Evolutionary conservation across 1,140 invertebrate genomes (phyloP), one percentile per base, ranked within the genome.

Genomic region (Micrasema minimum): DNA sequence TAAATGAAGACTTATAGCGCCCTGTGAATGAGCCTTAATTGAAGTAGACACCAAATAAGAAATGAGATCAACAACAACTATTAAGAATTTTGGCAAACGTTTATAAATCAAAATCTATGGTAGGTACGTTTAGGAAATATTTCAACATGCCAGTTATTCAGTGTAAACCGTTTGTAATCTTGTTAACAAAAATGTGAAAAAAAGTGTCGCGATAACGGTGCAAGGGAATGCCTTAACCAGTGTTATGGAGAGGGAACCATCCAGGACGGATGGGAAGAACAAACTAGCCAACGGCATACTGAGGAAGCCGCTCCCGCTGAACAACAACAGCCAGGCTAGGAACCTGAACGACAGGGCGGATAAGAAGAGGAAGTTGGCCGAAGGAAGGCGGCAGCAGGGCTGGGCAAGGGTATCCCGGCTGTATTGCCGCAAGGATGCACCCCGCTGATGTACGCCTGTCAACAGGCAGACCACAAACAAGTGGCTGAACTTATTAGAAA

Each of bases 381-480:
- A 68, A 77, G 74, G 77, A 78, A 68, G 18, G 76, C 77, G 51
- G 71, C 76, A 12, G 80, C n/a, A 16, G 46, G 77, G 76, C 81
- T 81, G 69, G 82, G 84, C 71, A 86, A 86, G 75, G 86, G 72
- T 85, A 86, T 75, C 85, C 86, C 78, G 92, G 92, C 48, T 2
- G 80, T 75, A 69, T 78, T 88, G 72, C 82, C 82, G 67, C 85
- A 86, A 73, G 87, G 87, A 74, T 88, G 87, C 77, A 93, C 93
- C 59, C 88, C 90, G 61, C 87, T 96, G 77, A 96, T 96, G 93
- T 92, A 95, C 82, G 93, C 94, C 75, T 95, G 93, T 78, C 93
- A 95, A 82, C 93, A 94, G 80, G 88, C 81, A 2, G 83, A 85
- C 77, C 83, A 85, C 76, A 83, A 80, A 72, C 77, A 80, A 16